A percentile compares a stretch with the other conserved stretches of the same genome.
These are phyloP conservation scores for Aplysina aerophoba DNA, from an alignment of 37 sponge, comb jelly and placozoan species.

Conservation along the genomic window DNA sequence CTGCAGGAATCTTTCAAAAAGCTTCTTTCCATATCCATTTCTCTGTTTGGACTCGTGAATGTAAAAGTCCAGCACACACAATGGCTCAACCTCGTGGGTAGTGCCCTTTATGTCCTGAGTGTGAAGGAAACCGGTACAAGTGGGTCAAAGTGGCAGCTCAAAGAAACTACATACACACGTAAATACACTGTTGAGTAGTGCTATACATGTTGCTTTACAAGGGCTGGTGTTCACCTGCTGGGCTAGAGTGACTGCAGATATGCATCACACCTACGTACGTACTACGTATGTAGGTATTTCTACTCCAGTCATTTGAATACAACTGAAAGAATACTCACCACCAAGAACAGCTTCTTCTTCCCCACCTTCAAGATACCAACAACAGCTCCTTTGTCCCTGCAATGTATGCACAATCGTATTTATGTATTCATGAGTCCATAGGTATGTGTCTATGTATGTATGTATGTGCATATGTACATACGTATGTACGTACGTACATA, in stretches of 20 bases:
- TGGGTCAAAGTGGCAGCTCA: not conserved
- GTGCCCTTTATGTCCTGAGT: conserved; percentile 63
- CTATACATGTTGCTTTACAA: not conserved
- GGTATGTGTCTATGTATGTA: too few relatives aligned
- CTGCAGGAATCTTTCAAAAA: conserved; percentile 88
- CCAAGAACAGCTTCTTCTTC: conserved; percentile 78
- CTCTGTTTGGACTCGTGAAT: conserved; percentile 93
- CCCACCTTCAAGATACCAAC: conserved; percentile 93
- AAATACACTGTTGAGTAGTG: not conserved
- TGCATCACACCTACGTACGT: too few relatives aligned
- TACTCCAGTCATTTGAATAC: not conserved
- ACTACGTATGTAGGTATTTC: not conserved
- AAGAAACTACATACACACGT: not conserved
- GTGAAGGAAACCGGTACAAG: not conserved
- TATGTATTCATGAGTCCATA: too few relatives aligned
- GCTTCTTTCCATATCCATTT: conserved; percentile 79
- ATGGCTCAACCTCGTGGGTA: conserved; percentile 76
- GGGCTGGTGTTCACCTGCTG: not conserved
- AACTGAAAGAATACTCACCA: conserved; percentile 43
- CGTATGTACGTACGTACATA: too few relatives aligned
- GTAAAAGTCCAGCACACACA: conserved; percentile 96
- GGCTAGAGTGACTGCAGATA: not conserved
- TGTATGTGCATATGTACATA: not conserved
- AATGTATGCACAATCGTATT: not conserved
- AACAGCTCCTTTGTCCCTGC: conserved; percentile 64